Conservation (phyloP, 2,888 invertebrate species). For the Rhimphoctona megacephalus region DNA sequence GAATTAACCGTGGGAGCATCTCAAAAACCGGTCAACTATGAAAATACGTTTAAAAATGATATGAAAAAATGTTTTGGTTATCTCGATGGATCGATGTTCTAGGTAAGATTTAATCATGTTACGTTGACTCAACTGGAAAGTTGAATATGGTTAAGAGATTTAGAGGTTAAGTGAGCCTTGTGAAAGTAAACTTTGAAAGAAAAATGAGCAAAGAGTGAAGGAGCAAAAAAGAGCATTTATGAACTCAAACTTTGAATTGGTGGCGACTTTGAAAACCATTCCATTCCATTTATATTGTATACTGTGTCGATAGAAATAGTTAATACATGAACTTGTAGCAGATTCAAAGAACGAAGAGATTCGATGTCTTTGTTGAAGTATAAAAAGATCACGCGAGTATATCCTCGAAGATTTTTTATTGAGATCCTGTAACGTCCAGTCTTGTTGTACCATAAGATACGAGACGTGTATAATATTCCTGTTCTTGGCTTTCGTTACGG, state of each 20-base stretch:
- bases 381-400: conserved; percentile 8
- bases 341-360: conserved; percentile 30
- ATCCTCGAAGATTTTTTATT: conserved; percentile 7
- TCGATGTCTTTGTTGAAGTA: background rate
- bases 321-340: conserved; percentile 21
- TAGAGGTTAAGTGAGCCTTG: background rate
- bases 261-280: background rate
- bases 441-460: conserved; percentile 30
- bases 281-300: background rate
- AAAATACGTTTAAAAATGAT: conserved; percentile 52
- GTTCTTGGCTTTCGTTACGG: conserved; percentile 20
- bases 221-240: background rate
- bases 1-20: background rate
- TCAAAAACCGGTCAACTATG: conserved; percentile 39
- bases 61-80: conserved; percentile 50
- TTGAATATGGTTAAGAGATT: background rate
- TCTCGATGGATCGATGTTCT: background rate
- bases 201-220: background rate
- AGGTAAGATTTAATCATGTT: background rate
- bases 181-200: conserved; percentile 1
- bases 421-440: conserved; percentile 47
- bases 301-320: background rate
- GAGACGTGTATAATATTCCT: background rate
- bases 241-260: conserved; percentile 1
- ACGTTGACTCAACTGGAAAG: background rate